Percentiles rank a stretch among this genome's conserved stretches.
Conservation (phyloP, 2,797 vertebrate species). For the Chloroceryle amazona region DNA sequence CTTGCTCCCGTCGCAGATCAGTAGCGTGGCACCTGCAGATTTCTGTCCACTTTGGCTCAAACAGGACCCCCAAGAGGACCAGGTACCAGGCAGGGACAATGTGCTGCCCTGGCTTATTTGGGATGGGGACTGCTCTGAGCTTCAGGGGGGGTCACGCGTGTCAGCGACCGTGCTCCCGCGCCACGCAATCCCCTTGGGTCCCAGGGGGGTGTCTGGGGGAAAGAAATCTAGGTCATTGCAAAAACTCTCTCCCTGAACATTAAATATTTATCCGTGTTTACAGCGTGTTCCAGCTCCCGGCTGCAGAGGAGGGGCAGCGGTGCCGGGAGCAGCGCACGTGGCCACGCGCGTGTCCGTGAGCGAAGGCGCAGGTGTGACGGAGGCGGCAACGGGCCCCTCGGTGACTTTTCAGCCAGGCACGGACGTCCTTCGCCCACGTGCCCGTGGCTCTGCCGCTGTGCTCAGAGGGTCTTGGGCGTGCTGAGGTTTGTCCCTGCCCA, state of each 20-base stretch:
- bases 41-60: accelerated
- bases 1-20: accelerated
- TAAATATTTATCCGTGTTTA: slow-evolving; percentile 26
- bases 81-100: not conserved
- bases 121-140: not conserved
- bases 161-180: accelerated
- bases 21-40: accelerated
- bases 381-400: accelerated
- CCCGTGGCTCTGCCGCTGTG: accelerated
- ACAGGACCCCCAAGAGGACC: not conserved
- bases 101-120: not conserved
- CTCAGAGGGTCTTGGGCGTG: accelerated
- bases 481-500: not conserved
- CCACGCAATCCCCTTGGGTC: not conserved
- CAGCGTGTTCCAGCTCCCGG: not conserved
- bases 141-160: accelerated
- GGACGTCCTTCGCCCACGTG: accelerated
- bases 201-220: not conserved
- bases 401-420: accelerated
- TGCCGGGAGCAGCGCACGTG: not conserved
- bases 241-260: not conserved
- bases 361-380: accelerated
- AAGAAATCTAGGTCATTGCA: not conserved
- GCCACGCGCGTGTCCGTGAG: accelerated
- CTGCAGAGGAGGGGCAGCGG: not conserved